These are phyloP conservation scores for Orbicella faveolata DNA, from an alignment of 64 coral and sea anemone species.

Conservation along the genomic window DNA sequence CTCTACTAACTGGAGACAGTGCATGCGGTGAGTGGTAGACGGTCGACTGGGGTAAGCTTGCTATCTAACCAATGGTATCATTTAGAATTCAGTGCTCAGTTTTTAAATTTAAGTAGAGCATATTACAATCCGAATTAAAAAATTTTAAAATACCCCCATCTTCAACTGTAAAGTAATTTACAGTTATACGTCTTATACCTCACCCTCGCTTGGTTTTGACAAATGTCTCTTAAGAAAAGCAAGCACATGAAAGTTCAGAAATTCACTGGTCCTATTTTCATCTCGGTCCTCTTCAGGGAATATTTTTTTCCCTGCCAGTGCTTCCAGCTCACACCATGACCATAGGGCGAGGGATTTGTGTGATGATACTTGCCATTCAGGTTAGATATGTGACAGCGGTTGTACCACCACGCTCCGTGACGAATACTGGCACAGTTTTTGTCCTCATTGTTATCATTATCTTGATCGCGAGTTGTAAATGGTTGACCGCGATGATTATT, in stretches of 20 bases:
- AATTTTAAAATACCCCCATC: no score
- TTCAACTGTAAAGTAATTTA: no score
- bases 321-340: not conserved
- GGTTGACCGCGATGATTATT: not conserved
- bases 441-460: not conserved
- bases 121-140: no score
- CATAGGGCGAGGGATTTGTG: fast-evolving
- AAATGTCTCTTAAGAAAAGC: not conserved
- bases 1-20: no score
- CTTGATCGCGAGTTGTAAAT: not conserved
- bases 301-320: not conserved
- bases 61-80: no score
- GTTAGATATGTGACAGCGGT: not conserved
- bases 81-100: no score
- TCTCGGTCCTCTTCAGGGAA: not conserved
- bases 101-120: no score
- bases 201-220: no score
- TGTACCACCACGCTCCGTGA: not conserved
- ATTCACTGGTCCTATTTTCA: not conserved
- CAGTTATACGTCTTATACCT: no score
- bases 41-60: no score
- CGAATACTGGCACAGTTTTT: not conserved
- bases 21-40: no score
- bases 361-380: not conserved
- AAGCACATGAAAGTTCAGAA: not conserved